These are phyloP conservation scores for Pteruthius melanotis DNA, from an alignment of 2,113 vertebrate species.

Conservation along the genomic window DNA sequence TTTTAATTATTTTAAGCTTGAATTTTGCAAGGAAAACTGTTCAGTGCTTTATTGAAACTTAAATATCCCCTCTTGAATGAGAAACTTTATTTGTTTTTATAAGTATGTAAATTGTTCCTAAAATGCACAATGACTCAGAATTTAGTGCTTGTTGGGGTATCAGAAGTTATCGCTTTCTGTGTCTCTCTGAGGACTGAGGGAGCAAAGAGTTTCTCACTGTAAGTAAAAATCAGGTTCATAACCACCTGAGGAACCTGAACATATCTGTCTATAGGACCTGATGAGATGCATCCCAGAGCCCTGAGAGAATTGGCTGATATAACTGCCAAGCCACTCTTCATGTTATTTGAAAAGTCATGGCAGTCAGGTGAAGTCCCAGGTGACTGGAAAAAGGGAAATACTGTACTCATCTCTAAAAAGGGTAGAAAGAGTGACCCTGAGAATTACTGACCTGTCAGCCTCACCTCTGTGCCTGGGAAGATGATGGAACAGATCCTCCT, in stretches of 20 bases:
- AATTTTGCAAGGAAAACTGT: not conserved
- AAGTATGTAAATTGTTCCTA: not conserved
- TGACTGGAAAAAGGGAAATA: not conserved
- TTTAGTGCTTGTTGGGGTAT: not conserved
- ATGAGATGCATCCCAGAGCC: not conserved
- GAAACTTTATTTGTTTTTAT: not conserved
- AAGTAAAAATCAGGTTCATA: not conserved
- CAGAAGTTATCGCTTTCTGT: rapidly evolving
- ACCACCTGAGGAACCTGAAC: not conserved
- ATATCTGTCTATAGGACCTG: not conserved
- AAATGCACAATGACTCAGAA: not conserved
- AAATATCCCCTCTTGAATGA: not conserved
- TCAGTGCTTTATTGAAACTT: not conserved
- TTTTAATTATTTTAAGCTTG: not conserved
- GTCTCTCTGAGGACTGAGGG: not conserved
- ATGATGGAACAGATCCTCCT: not conserved
- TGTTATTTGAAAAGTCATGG: not conserved
- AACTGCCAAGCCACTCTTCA: not conserved
- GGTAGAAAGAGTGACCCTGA: not conserved
- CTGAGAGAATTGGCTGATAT: not conserved
- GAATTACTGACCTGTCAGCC: not conserved
- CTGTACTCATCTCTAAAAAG: not conserved
- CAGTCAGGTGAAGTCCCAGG: not conserved
- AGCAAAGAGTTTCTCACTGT: not conserved
- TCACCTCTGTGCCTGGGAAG: not conserved